These are phyloP conservation scores for Halcyon senegalensis DNA, from an alignment of 2,113 vertebrate genomes.

Conservation along the genomic window DNA sequence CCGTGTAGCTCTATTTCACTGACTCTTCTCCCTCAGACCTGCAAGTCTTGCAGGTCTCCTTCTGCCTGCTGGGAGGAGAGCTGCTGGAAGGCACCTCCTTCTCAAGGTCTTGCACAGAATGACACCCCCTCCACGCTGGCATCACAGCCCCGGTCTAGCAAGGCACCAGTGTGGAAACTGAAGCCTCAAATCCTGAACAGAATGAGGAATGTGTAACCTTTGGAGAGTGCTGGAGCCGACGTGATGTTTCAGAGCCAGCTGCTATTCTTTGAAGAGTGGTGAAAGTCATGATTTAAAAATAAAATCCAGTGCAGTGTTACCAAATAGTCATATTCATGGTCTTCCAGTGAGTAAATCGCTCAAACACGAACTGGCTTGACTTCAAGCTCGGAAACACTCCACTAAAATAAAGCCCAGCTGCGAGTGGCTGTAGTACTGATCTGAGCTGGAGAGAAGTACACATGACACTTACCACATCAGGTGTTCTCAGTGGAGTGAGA, in stretches of 20 bases:
- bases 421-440: accelerated
- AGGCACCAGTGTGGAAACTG: not conserved
- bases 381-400: not conserved
- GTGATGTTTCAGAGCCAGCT: not conserved
- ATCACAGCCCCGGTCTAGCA: not conserved
- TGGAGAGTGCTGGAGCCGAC: accelerated
- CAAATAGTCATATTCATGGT: not conserved
- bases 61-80: not conserved
- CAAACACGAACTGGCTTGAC: not conserved
- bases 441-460: not conserved
- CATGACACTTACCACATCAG: not conserved
- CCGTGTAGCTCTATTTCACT: not conserved
- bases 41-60: not conserved
- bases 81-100: not conserved
- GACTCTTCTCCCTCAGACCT: not conserved
- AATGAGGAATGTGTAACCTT: not conserved
- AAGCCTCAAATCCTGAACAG: not conserved
- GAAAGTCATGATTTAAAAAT: constrained; percentile 31
- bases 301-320: not conserved
- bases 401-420: not conserved
- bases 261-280: constrained; percentile 16
- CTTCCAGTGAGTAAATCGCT: constrained; percentile 24
- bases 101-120: not conserved
- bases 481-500: not conserved
- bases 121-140: too few relatives aligned